phyloP scores from a whole-genome alignment of 1,140 invertebrate species.

The Diachasmimorpha longicaudata region DNA sequence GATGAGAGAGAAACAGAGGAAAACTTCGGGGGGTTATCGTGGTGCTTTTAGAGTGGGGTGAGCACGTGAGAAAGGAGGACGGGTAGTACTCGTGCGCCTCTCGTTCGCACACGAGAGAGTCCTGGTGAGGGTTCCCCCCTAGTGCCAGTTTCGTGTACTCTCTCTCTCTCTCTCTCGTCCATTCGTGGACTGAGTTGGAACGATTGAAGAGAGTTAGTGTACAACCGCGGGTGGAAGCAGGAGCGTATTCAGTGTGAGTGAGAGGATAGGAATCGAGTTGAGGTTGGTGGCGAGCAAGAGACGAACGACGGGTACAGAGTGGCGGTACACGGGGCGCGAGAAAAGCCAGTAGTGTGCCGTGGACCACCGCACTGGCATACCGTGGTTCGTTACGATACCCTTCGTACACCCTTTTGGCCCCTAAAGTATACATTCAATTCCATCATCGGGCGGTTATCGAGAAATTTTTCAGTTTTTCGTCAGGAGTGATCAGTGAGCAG shows the following conservation, averaged over 20 bases:
- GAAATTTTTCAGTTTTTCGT: slow-evolving; percentile 3
- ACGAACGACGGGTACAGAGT: slow-evolving; percentile 55
- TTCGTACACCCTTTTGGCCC: slow-evolving; percentile 37
- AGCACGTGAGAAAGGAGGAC: slow-evolving; percentile 33
- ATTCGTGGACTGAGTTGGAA: slow-evolving; percentile 39
- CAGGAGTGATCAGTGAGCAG: no score
- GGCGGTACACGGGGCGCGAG: slow-evolving; percentile 63
- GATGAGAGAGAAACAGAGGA: slow-evolving; percentile 27
- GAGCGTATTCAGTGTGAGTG: slow-evolving; percentile 11
- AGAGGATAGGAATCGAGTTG: slow-evolving; percentile 6
- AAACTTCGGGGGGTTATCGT: background rate
- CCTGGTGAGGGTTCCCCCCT: slow-evolving; percentile 15
- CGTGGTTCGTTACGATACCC: slow-evolving; percentile 60
- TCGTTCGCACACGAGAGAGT: slow-evolving; percentile 29
- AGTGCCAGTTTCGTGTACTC: background rate
- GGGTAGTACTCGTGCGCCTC: slow-evolving; percentile 30
- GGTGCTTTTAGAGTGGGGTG: slow-evolving; percentile 1
- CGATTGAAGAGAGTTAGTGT: slow-evolving; percentile 20
- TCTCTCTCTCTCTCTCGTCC: background rate
- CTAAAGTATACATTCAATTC: background rate
- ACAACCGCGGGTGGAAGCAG: slow-evolving; percentile 17
- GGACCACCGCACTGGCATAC: slow-evolving; percentile 65
- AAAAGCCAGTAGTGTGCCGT: slow-evolving; percentile 64
- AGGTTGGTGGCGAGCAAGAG: slow-evolving; percentile 37
- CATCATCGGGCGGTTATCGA: slow-evolving; percentile 29